Base-by-base conservation (phyloP, 2,888 invertebrate genomes). In the Agonopterix alstromeriana region DNA sequence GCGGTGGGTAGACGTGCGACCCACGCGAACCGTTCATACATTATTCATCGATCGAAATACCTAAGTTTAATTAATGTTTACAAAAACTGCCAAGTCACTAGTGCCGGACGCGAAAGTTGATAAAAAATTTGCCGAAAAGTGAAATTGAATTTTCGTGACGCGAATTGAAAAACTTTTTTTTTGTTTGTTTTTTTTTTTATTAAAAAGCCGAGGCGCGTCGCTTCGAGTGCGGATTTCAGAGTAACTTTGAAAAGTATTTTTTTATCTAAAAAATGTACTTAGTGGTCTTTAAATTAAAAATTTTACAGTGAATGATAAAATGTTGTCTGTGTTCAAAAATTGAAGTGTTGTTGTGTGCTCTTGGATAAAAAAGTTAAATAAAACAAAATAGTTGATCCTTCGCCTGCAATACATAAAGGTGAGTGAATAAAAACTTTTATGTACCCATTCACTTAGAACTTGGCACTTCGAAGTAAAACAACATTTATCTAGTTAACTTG, bases 41-140 rank as follows among this genome's bases (percentile, higher is more conserved):
- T 53, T 48, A 55, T 55, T 49, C 46, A 49, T 49, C 44, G 47
- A 49, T 47, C 49, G 49, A 44, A 49, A 47, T 44, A 41, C 36
- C 38, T 42, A 47, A 47, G 46, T 49, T 49, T 47, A 49, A 49
- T 47, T 47, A 49, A 44, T 43, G 43, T 12, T 36, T n/a, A 38
- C 38, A 49, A 27, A 27, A 49, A 43, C 43, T 43, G 49, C 41
- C 43, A 12, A 49, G 46, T 49, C 46, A 49, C 46, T 44, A 41
- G 41, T 49, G 46, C 2, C 40, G 36, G 42, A 14, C 3, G 10
- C 35, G 48, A 42, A 42, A 42, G 48, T 38, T 49, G 43, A 36
- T 42, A 43, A 46, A 48, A 44, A 46, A 45, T 40, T 27, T 35
- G 38, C 40, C 27, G 27, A 43, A 41, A 38, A 42, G 46, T 11